Conservation (phyloP, 2,797 vertebrate species). For the Chelon labrosus region DNA sequence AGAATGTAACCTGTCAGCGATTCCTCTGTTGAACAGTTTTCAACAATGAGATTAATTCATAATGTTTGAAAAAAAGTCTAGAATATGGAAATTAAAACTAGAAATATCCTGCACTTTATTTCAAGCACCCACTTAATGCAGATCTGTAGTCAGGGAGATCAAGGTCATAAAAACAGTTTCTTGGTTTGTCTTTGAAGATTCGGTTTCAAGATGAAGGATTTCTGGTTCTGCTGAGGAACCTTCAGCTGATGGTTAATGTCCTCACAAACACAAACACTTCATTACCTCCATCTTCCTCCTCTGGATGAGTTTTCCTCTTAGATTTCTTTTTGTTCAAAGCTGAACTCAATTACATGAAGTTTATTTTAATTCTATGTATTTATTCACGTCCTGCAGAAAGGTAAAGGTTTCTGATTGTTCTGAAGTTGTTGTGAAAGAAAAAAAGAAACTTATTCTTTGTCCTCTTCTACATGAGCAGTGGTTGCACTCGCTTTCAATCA, state of each 20-base stretch:
- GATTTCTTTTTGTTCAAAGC: constrained; percentile 30
- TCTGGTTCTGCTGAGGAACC: constrained; percentile 34
- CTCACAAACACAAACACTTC: constrained; percentile 63
- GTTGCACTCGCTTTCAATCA: constrained; percentile 16
- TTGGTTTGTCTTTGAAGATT: constrained; percentile 20
- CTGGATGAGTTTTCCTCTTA: constrained; percentile 47
- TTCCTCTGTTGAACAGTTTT: constrained; percentile 54
- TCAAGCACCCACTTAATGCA: constrained; percentile 59
- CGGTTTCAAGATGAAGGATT: constrained; percentile 13
- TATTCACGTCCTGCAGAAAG: constrained; percentile 59
- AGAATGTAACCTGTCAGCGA: constrained; percentile 72
- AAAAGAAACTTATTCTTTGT: constrained; percentile 16
- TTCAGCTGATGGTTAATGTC: constrained; percentile 60
- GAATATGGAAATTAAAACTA: constrained; percentile 54
- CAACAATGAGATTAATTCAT: constrained; percentile 66
- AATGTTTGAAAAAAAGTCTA: constrained; percentile 48
- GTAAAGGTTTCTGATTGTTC: constrained; percentile 41
- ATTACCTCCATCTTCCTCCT: constrained; percentile 25
- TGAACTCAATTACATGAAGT: constrained; percentile 36
- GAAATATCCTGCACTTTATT: constrained; percentile 80
- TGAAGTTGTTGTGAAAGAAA: constrained; percentile 14
- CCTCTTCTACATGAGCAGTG: constrained; percentile 10
- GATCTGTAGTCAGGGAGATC: constrained; percentile 32
- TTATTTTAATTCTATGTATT: constrained; percentile 49
- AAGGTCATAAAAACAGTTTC: neutral